Percentiles rank a stretch among this genome's conserved stretches.
Conservation (phyloP, 1,140 invertebrate genomes). For the Tetraneura akinire region DNA sequence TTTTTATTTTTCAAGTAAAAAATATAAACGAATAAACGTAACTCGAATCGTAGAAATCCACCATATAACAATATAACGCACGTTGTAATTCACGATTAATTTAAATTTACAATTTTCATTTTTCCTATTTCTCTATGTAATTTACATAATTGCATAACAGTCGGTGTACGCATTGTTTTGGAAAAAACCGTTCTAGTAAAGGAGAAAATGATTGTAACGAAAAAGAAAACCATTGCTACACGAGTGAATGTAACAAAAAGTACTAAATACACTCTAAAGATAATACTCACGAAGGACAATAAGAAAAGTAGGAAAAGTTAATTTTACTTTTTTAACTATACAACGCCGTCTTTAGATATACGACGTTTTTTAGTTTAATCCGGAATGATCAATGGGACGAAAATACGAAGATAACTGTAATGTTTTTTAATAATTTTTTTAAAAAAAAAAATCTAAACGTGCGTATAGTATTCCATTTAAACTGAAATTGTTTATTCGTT, state of each 20-base stretch:
- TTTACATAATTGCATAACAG: constrained; percentile 33
- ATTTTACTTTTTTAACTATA: background rate
- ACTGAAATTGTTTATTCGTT: too few relatives aligned
- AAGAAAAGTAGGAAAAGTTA: constrained; percentile 8
- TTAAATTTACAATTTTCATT: background rate
- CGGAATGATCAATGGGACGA: background rate
- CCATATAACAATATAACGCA: too few relatives aligned
- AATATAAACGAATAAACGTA: constrained; percentile 9
- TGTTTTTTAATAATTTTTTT: background rate
- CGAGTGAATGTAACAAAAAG: background rate
- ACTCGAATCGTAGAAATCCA: background rate
- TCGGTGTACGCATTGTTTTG: constrained; percentile 6
- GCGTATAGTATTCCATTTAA: too few relatives aligned
- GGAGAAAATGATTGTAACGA: constrained; percentile 4
- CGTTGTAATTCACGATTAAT: constrained; percentile 1
- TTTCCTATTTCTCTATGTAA: background rate
- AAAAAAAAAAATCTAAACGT: too few relatives aligned
- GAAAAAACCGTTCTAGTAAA: constrained; percentile 9
- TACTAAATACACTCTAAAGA: background rate
- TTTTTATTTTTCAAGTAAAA: too few relatives aligned
- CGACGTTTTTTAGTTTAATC: background rate
- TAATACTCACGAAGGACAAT: background rate
- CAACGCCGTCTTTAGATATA: background rate
- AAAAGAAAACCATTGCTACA: background rate
- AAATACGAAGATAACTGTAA: background rate